Evolutionary conservation across 2,888 invertebrate species (phyloP).

Genomic region (Aphrophora alni): DNA sequence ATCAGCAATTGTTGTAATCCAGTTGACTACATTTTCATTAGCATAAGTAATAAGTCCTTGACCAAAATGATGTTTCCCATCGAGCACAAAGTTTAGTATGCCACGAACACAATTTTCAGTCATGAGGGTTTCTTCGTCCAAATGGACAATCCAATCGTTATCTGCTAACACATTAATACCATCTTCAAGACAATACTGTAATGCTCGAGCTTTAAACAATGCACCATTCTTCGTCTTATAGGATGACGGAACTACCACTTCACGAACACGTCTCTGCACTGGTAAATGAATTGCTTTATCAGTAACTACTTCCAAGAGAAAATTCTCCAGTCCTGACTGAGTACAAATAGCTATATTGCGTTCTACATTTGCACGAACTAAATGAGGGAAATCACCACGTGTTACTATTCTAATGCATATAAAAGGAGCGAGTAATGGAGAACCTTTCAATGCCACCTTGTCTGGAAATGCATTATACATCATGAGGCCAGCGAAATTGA

Average conservation of each 20-base stretch:
- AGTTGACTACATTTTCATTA: slow-evolving; percentile 94
- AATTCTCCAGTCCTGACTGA: slow-evolving; percentile 92
- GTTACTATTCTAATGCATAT: slow-evolving; percentile 95
- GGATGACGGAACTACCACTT: slow-evolving; percentile 85
- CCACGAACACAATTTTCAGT: slow-evolving; percentile 91
- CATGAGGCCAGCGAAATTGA: slow-evolving; percentile 85
- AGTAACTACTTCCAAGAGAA: slow-evolving; percentile 94
- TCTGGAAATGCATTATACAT: slow-evolving; percentile 95
- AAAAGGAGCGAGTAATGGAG: slow-evolving; percentile 90
- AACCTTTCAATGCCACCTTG: slow-evolving; percentile 85
- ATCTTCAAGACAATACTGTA: slow-evolving; percentile 95
- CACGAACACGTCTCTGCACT: slow-evolving; percentile 81
- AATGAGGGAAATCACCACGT: slow-evolving; percentile 89
- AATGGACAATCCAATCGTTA: slow-evolving; percentile 95
- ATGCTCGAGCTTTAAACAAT: slow-evolving; percentile 90
- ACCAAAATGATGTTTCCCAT: slow-evolving; percentile 94
- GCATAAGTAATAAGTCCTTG: slow-evolving; percentile 97
- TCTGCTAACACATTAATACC: slow-evolving; percentile 84
- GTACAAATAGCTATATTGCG: slow-evolving; percentile 87
- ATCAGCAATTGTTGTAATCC: slow-evolving; percentile 95
- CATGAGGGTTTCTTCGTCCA: slow-evolving; percentile 94
- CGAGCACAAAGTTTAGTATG: slow-evolving; percentile 91
- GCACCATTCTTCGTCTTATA: slow-evolving; percentile 92
- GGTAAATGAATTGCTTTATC: slow-evolving; percentile 82
- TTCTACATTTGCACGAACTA: slow-evolving; percentile 85